Evolutionary conservation across 2,888 invertebrate genomes (phyloP).

Genomic region (Lepidocyrtinus sp.): DNA sequence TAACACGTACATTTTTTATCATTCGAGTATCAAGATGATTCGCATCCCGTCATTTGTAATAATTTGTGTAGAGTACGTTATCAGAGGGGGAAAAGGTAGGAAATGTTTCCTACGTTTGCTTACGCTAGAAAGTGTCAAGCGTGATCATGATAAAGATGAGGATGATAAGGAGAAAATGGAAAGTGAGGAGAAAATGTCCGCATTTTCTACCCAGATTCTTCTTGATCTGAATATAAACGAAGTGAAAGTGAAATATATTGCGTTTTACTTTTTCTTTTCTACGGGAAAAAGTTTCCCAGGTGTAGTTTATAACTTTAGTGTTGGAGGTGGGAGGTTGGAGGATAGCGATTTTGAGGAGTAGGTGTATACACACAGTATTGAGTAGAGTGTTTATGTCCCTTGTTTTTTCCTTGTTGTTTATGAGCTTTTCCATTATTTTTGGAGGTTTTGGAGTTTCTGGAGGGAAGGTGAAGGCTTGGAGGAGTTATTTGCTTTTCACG

Average conservation of each 20-base stretch:
- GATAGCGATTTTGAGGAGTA: too few species aligned
- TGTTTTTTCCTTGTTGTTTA: too few species aligned
- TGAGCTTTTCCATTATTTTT: too few species aligned
- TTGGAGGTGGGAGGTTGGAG: too few species aligned
- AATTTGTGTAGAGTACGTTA: conserved; percentile 27
- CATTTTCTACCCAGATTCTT: conserved; percentile 7
- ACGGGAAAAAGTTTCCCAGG: too few species aligned
- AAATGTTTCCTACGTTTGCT: too few species aligned
- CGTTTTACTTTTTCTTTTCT: conserved; percentile 16
- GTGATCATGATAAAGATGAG: conserved; percentile 55
- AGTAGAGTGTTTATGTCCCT: too few species aligned
- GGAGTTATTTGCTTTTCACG: too few species aligned
- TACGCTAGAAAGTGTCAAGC: conserved; percentile 41
- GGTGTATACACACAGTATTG: too few species aligned
- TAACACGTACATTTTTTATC: not conserved
- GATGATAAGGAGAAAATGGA: conserved; percentile 21
- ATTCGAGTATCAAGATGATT: not conserved
- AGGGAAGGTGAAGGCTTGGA: too few species aligned
- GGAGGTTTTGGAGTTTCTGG: too few species aligned
- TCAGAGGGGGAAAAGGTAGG: not conserved
- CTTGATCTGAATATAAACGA: conserved; percentile 44
- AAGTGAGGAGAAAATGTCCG: not conserved
- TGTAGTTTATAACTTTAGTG: too few species aligned
- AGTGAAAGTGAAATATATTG: conserved; percentile 46
- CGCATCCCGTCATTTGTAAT: conserved; percentile 42